A percentile compares a stretch with the other conserved stretches of the same genome.
Evolutionary conservation across 2,113 vertebrate genomes (phyloP).

Genomic region (Sinocyclocheilus grahami): DNA sequence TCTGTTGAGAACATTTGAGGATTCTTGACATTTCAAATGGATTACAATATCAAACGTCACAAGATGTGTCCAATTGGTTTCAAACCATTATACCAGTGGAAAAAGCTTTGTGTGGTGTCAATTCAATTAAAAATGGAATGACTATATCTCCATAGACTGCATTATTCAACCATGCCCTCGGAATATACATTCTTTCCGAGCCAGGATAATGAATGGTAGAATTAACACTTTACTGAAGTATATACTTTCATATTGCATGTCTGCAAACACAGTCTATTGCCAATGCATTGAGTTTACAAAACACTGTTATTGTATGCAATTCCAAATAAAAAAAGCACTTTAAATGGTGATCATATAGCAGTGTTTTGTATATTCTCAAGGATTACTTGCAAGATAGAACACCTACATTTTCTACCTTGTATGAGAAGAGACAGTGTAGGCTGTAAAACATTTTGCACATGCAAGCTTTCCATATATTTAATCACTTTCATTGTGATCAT

Average conservation of each 20-base stretch:
- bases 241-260: neutral
- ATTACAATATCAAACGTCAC: constrained; percentile 31
- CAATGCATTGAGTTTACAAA: constrained; percentile 4
- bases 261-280: neutral
- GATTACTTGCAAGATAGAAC: neutral
- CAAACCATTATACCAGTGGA: neutral
- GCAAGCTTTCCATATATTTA: constrained; percentile 1
- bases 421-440: neutral
- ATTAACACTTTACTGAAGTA: neutral
- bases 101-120: neutral
- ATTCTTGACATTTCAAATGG: constrained; percentile 22
- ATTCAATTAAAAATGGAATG: neutral
- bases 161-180: no score
- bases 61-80: neutral
- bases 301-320: neutral
- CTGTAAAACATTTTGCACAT: constrained; percentile 9
- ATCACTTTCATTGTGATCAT: constrained; percentile 1
- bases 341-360: constrained; percentile 1
- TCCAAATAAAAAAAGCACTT: neutral
- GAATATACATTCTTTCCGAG: neutral
- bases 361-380: neutral
- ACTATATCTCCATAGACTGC: neutral
- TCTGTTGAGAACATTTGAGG: constrained; percentile 4
- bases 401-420: neutral
- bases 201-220: neutral